Conservation (phyloP, 1,140 invertebrate species). For the Periplaneta americana region DNA sequence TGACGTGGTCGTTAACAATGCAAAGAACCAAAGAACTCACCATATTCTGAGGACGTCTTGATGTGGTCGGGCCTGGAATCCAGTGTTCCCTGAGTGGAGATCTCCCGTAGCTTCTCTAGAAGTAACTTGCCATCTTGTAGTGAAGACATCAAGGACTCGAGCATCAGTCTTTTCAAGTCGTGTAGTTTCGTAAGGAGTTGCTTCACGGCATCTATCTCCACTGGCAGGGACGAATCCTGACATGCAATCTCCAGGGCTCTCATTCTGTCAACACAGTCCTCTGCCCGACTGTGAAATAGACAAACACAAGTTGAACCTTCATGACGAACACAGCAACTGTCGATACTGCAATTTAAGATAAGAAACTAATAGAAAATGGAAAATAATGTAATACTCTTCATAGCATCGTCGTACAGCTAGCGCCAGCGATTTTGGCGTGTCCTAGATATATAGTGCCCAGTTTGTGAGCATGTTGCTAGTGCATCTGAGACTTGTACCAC, state of each 20-base stretch:
- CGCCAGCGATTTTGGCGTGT: no score
- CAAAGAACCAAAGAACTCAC: conserved; percentile 34
- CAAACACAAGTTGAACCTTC: not conserved
- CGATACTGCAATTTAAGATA: no score
- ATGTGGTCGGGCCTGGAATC: conserved; percentile 70
- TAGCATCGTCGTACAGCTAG: no score
- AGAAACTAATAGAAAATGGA: no score
- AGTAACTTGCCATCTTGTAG: conserved; percentile 73
- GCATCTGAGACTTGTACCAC: no score
- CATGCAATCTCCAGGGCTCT: conserved; percentile 60
- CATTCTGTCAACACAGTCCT: conserved; percentile 64
- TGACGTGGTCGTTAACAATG: no score
- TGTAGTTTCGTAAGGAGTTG: conserved; percentile 57
- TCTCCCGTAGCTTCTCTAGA: conserved; percentile 60
- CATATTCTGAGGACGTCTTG: conserved; percentile 52
- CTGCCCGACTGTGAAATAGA: conserved; percentile 47
- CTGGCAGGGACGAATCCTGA: conserved; percentile 53
- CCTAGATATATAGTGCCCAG: no score
- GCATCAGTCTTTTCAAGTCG: conserved; percentile 57
- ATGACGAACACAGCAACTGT: no score
- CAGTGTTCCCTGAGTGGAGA: conserved; percentile 57
- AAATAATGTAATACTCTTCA: no score
- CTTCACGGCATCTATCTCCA: conserved; percentile 61
- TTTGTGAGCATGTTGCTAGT: no score
- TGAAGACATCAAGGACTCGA: conserved; percentile 70